These are phyloP conservation scores for Drymonia ruficornis DNA, from an alignment of 2,888 invertebrate genomes.

Conservation along the genomic window DNA sequence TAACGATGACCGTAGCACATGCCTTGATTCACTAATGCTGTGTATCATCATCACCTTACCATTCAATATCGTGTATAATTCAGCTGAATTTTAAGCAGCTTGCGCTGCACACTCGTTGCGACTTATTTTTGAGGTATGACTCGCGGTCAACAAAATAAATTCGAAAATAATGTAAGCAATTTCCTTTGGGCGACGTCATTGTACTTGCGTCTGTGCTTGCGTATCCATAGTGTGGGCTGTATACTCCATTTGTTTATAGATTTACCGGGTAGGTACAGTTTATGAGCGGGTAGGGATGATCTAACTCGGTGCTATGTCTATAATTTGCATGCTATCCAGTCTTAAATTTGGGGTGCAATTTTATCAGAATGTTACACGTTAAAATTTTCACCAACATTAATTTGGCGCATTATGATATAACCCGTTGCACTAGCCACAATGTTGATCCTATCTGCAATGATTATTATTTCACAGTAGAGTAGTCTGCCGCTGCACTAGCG, in stretches of 20 bases:
- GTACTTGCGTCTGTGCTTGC: background rate
- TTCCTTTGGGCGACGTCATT: conserved; percentile 3
- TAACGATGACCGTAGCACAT: conserved; percentile 44
- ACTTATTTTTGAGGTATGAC: conserved; percentile 6
- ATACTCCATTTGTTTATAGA: too few relatives aligned
- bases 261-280: too few relatives aligned
- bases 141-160: background rate
- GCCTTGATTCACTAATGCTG: conserved; percentile 50
- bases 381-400: too few relatives aligned
- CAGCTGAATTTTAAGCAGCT: conserved; percentile 5
- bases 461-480: conserved; percentile 75
- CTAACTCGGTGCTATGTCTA: too few relatives aligned
- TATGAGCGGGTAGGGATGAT: too few relatives aligned
- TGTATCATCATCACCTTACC: conserved; percentile 41
- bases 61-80: conserved; percentile 36
- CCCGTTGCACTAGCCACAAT: conserved; percentile 46
- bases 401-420: conserved; percentile 17
- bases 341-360: too few relatives aligned
- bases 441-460: conserved; percentile 72
- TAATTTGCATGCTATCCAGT: too few relatives aligned
- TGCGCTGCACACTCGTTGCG: background rate
- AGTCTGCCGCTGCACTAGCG: conserved; percentile 52
- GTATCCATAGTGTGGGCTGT: conserved; percentile 4
- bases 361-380: too few relatives aligned
- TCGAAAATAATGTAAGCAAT: conserved; percentile 1